Conservation (phyloP, 2,888 invertebrate species). For the Anodontia alba region DNA sequence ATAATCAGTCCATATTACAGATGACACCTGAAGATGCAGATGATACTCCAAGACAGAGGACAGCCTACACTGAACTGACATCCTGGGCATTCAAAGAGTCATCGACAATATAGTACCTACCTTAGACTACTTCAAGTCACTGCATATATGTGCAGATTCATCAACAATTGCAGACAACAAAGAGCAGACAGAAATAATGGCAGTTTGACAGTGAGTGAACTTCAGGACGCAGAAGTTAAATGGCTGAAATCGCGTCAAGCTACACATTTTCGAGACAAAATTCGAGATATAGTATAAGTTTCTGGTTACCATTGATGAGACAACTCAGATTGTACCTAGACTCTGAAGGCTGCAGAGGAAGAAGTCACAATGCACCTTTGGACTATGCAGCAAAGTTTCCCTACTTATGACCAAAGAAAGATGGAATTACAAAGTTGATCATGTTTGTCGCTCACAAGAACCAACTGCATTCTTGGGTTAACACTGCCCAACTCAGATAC, state of each 20-base stretch:
- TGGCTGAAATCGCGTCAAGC: no score
- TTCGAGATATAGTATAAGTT: not conserved
- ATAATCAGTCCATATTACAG: not conserved
- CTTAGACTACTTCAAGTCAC: not conserved
- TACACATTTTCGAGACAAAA: not conserved
- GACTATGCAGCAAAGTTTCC: conserved; percentile 18
- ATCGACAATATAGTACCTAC: not conserved
- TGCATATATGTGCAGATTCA: no score
- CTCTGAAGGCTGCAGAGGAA: conserved; percentile 3
- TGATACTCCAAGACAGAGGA: not conserved
- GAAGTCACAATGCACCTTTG: conserved; percentile 19
- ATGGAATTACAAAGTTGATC: conserved; percentile 1
- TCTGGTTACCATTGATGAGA: conserved; percentile 2
- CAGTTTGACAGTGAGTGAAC: not conserved
- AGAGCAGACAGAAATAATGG: not conserved
- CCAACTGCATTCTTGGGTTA: not conserved
- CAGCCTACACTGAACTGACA: not conserved
- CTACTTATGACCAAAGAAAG: conserved; percentile 11
- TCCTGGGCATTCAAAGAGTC: not conserved
- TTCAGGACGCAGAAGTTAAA: not conserved
- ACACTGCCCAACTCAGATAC: no score
- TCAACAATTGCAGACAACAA: not conserved
- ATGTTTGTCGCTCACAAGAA: not conserved
- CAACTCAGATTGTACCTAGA: not conserved
- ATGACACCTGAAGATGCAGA: not conserved